Evolutionary conservation across 1,140 invertebrate species (phyloP), one percentile per base, ranked within the genome.

Genomic region (Venustaconcha ellipsiformis): DNA sequence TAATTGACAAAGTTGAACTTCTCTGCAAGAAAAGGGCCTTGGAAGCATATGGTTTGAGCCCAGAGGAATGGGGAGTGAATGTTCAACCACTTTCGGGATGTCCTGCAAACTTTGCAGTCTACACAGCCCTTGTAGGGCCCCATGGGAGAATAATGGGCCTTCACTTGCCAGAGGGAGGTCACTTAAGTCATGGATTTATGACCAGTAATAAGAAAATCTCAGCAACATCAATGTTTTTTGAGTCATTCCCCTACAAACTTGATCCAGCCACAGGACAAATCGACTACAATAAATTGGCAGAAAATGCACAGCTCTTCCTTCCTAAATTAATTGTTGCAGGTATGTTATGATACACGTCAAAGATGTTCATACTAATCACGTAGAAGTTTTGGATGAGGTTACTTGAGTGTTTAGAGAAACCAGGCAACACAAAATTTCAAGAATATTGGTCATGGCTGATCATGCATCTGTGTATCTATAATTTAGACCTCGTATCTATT

Each of bases 81-180:
- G 98, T 99, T 8, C 98, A 99, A 88, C 95, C 97, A 2, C 96
- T 98, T 85, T 99, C 97, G 56, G 98, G 98, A 6, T 98, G 96
- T 48, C 97, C 98, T 20, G 98, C 97, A 6, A 99, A 99, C 90
- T 95, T 99, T 91, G 97, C 97, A n/a, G 92, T 93, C 15, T 94
- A 94, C 84, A 93, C 93, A 37, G 92, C 88, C 26, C 64, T 92
- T 18, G 88, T 92, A 15, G 90, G 96, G 80, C 97, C 97, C 4
- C 97, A 99, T 91, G 97, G 96, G 96, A 92, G 97, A 64, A 98
- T 99, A 82, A 99, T 99, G 97, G 98, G 93, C 3, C 89, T 99
- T 65, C 96, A 99, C 91, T 91, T 99, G 65, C 96, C 97, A 14
- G 97, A 99, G 90, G 98, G 98, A 72, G 98, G 98, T 2, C 98